These are phyloP conservation scores for Gymnoscopelus braueri DNA, from an alignment of 2,797 vertebrate genomes.

Conservation along the genomic window DNA sequence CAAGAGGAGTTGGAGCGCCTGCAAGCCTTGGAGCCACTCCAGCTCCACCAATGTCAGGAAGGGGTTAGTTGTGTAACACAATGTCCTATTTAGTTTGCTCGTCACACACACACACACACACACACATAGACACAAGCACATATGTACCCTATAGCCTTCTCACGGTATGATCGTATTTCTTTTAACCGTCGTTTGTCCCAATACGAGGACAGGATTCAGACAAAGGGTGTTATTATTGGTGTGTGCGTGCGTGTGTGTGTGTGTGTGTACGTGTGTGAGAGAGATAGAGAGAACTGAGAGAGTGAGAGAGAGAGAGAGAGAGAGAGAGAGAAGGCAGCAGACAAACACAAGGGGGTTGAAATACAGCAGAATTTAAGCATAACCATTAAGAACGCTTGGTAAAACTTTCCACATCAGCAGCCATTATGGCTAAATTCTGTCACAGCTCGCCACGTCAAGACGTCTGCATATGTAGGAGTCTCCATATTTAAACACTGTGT, in stretches of 20 bases:
- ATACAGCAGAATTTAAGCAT: conserved; percentile 53
- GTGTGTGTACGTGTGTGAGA: not conserved
- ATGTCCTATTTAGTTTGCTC: conserved; percentile 79
- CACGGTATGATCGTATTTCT: conserved; percentile 16
- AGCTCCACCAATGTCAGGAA: conserved; percentile 80
- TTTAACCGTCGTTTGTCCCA: conserved; percentile 10
- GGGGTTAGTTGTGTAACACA: conserved; percentile 80
- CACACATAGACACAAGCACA: conserved; percentile 47
- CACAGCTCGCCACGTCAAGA: conserved; percentile 33
- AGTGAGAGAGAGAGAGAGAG: not conserved
- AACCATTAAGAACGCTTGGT: conserved; percentile 52
- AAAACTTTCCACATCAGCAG: conserved; percentile 67
- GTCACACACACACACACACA: conserved; percentile 35
- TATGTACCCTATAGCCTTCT: conserved; percentile 46
- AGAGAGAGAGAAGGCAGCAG: too few relatives aligned
- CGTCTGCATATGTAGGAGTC: conserved; percentile 21
- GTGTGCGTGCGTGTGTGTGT: not conserved
- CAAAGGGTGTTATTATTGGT: conserved; percentile 1
- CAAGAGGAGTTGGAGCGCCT: conserved; percentile 78
- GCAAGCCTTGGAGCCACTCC: conserved; percentile 79
- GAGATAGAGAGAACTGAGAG: not conserved
- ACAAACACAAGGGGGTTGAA: conserved; percentile 1
- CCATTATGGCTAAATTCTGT: conserved; percentile 52
- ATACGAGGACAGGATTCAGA: not conserved
- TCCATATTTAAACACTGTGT: conserved; percentile 16